Evolutionary conservation across 2,113 vertebrate genomes (phyloP).

Genomic region (Castor canadensis): DNA sequence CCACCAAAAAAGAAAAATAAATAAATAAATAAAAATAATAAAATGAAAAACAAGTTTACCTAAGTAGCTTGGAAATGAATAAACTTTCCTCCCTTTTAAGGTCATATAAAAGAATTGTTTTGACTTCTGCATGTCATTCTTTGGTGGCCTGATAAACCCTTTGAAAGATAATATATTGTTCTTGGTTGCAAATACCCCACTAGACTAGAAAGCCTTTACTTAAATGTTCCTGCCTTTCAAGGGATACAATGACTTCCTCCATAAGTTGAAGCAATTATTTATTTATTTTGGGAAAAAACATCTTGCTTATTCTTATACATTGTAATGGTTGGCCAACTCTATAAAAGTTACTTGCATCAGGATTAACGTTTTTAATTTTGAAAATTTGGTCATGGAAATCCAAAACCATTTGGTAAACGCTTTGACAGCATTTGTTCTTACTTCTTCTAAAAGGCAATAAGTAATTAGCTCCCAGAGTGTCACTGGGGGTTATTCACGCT

Average conservation of each 20-base stretch:
- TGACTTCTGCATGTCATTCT: not conserved
- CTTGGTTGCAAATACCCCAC: not conserved
- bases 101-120: not conserved
- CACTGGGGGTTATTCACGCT: not conserved
- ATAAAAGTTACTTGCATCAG: not conserved
- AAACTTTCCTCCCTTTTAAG: constrained; percentile 9
- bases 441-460: constrained; percentile 9
- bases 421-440: constrained; percentile 34
- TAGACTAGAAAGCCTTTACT: not conserved
- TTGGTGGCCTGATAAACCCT: not conserved
- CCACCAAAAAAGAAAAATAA: too few species aligned
- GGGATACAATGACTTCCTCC: not conserved
- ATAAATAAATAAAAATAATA: not conserved
- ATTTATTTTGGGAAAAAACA: not conserved
- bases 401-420: not conserved
- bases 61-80: not conserved
- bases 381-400: not conserved
- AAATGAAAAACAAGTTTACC: constrained; percentile 41
- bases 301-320: not conserved
- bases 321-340: not conserved
- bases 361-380: constrained; percentile 25
- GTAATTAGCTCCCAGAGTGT: constrained; percentile 14
- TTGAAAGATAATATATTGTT: not conserved
- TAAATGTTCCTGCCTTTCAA: not conserved
- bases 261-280: not conserved